A percentile compares a stretch with the other conserved stretches of the same genome.
Evolutionary conservation across 2,888 invertebrate species (phyloP).

Genomic region (Imbricaverruca yamaguchii): DNA sequence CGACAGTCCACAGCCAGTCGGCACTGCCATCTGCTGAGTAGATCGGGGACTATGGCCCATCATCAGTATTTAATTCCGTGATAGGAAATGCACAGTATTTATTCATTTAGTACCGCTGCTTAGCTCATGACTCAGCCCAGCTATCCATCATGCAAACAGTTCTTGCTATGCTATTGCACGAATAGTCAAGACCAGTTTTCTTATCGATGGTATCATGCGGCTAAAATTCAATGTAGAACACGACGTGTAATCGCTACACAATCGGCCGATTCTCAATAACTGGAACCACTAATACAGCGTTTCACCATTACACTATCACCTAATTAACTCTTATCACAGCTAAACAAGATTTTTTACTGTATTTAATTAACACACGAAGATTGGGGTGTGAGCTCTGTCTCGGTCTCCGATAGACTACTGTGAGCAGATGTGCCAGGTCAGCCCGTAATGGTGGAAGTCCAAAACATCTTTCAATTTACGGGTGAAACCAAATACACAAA

Average conservation of each 20-base stretch:
- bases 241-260: background rate
- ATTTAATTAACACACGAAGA: slow-evolving; percentile 19
- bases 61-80: too few species aligned
- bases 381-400: background rate
- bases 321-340: slow-evolving; percentile 16
- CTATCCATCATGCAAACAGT: background rate
- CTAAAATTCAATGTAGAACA: slow-evolving; percentile 10
- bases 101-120: background rate
- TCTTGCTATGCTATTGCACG: background rate
- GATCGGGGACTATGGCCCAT: background rate
- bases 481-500: background rate
- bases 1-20: too few species aligned
- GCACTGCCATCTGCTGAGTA: background rate
- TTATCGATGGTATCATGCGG: background rate
- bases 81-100: too few species aligned
- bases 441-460: background rate
- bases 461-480: background rate
- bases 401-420: background rate
- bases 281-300: slow-evolving; percentile 11
- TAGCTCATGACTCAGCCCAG: background rate
- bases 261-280: slow-evolving; percentile 10
- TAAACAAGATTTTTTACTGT: slow-evolving; percentile 17
- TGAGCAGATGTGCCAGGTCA: background rate
- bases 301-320: slow-evolving; percentile 21
- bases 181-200: background rate